These are phyloP conservation scores for Caranx melampygus DNA, from an alignment of 2,113 vertebrate genomes.

Conservation along the genomic window DNA sequence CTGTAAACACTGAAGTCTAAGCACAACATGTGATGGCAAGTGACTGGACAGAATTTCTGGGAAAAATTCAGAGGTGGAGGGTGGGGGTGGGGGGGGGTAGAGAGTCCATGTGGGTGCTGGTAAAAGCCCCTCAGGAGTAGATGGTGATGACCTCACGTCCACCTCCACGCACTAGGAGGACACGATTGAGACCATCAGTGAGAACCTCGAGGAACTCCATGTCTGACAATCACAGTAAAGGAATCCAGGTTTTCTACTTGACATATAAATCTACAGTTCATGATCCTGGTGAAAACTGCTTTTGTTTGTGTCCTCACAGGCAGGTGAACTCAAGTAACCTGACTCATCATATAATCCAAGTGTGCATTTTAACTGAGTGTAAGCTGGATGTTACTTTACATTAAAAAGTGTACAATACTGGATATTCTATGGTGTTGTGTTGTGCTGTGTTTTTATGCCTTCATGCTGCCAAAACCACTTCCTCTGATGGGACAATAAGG, in stretches of 20 bases:
- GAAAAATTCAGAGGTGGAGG: slow-evolving; percentile 16
- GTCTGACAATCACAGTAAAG: slow-evolving; percentile 87
- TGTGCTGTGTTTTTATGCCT: not conserved
- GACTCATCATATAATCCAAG: not conserved
- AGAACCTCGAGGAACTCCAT: slow-evolving; percentile 99
- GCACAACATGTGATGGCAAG: not conserved
- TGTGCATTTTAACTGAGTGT: not conserved
- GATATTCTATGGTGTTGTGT: not conserved
- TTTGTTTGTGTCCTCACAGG: not conserved
- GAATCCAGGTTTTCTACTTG: slow-evolving; percentile 16
- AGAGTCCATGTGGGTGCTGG: slow-evolving; percentile 29
- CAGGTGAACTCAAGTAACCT: not conserved
- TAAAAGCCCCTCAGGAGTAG: slow-evolving; percentile 90
- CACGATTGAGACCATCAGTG: slow-evolving; percentile 95
- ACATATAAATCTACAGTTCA: not conserved
- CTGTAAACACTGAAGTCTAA: slow-evolving; percentile 6
- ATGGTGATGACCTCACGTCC: slow-evolving; percentile 99
- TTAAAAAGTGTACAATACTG: too few relatives aligned
- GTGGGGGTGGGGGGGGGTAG: slow-evolving; percentile 22
- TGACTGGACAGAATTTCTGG: slow-evolving; percentile 19
- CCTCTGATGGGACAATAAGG: not conserved
- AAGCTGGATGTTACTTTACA: not conserved
- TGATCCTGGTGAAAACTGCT: not conserved
- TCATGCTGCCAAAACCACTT: not conserved
- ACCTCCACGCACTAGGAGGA: slow-evolving; percentile 96